Percentiles rank a stretch among this genome's conserved stretches.
phyloP scores from a whole-genome alignment of 2,888 invertebrate genomes.

The Cerceris ruficornis region DNA sequence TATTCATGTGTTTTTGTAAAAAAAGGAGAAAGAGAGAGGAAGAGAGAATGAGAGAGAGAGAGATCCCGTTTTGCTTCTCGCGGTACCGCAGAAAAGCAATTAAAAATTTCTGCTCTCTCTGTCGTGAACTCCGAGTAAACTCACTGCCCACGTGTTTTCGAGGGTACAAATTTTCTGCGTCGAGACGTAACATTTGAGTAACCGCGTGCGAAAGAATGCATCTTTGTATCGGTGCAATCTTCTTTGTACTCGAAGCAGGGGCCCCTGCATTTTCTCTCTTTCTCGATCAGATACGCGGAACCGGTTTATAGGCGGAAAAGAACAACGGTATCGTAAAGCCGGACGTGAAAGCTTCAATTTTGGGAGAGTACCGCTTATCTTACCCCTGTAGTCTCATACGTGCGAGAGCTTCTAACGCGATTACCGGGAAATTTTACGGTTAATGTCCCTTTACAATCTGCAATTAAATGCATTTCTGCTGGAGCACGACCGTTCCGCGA shows the following conservation, averaged over 20 bases:
- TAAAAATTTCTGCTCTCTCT: not conserved
- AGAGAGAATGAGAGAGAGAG: no score
- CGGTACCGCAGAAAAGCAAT: not conserved
- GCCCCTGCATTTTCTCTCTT: conserved; percentile 39
- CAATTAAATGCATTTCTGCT: conserved; percentile 49
- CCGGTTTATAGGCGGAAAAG: conserved; percentile 55
- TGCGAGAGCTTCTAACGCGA: conserved; percentile 34
- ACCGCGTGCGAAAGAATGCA: conserved; percentile 20
- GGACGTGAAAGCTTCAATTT: conserved; percentile 57
- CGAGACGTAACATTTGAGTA: conserved; percentile 29
- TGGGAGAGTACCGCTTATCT: conserved; percentile 45
- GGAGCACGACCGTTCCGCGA: conserved; percentile 23
- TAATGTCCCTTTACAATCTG: conserved; percentile 31
- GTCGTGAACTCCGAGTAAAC: not conserved
- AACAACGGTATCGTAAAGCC: conserved; percentile 48
- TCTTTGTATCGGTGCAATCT: conserved; percentile 23
- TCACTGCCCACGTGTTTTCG: not conserved
- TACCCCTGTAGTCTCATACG: conserved; percentile 7
- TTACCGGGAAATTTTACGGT: conserved; percentile 40
- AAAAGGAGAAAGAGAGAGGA: no score
- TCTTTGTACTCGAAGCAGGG: conserved; percentile 32
- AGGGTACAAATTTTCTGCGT: conserved; percentile 23
- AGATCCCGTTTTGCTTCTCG: no score
- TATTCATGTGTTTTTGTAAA: no score
- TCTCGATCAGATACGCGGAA: conserved; percentile 53